phyloP scores from a whole-genome alignment of 2,113 vertebrate species.

The Orthonyx spaldingii region DNA sequence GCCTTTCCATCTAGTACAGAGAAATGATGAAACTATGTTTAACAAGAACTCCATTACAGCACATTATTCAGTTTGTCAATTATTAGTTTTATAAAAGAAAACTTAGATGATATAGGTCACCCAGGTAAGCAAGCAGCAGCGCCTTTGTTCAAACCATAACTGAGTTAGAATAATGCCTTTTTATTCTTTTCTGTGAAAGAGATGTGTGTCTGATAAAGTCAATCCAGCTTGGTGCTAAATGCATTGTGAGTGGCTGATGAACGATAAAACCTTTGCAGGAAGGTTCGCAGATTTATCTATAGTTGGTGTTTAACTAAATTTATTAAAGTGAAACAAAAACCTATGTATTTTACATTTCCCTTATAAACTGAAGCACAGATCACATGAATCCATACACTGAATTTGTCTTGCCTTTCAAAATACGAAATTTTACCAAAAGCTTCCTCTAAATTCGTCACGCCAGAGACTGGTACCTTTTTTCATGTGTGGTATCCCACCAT shows the following conservation, averaged over 20 bases:
- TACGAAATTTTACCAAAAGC: not conserved
- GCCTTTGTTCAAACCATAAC: not conserved
- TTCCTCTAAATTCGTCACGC: not conserved
- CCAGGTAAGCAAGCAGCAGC: not conserved
- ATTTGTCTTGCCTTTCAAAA: not conserved
- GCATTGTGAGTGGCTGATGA: conserved; percentile 19
- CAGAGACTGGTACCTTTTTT: not conserved
- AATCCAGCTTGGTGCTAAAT: conserved; percentile 9
- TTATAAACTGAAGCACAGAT: not conserved
- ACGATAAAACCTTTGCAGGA: not conserved
- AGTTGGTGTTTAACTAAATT: not conserved
- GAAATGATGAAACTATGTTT: not conserved
- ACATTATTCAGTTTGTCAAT: conserved; percentile 9
- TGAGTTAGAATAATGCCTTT: conserved; percentile 33
- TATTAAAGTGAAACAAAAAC: not conserved
- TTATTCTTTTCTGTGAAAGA: not conserved
- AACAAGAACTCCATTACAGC: not conserved
- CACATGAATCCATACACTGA: not conserved
- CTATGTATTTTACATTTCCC: not conserved
- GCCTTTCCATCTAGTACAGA: not conserved
- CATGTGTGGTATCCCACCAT: not conserved
- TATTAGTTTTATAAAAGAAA: conserved; percentile 6
- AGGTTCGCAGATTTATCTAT: not conserved
- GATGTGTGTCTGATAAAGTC: conserved; percentile 11
- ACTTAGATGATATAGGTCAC: not conserved